phyloP scores from a whole-genome alignment of 2,113 vertebrate species.

The Lathamus discolor region DNA sequence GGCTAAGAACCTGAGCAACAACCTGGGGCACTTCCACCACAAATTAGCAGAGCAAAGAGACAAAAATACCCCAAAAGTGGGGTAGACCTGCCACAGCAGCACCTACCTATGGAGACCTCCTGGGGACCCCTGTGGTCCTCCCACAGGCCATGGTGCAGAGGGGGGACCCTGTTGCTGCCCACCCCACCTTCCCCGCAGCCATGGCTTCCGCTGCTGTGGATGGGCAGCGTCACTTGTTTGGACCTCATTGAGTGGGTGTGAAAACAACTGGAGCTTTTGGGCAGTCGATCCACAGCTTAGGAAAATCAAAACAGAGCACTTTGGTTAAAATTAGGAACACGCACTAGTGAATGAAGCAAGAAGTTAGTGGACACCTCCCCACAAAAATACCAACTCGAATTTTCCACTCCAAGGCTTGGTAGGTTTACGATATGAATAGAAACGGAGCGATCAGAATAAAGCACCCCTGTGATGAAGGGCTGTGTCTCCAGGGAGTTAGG shows the following conservation, averaged over 20 bases:
- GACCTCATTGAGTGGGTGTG: background rate
- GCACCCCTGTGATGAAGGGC: background rate
- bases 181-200: background rate
- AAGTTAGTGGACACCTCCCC: background rate
- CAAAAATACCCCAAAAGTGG: background rate
- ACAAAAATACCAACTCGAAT: background rate
- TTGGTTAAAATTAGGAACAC: conserved; percentile 47
- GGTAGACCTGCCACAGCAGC: background rate
- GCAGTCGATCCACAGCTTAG: background rate
- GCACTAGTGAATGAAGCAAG: background rate
- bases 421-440: conserved; percentile 11
- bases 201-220: background rate
- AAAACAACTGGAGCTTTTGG: conserved; percentile 22
- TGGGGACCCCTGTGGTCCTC: accelerated
- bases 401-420: conserved; percentile 34
- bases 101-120: background rate
- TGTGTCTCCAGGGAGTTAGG: background rate
- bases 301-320: conserved; percentile 41
- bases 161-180: background rate
- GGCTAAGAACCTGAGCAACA: background rate
- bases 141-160: accelerated
- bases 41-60: background rate
- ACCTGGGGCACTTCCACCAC: accelerated
- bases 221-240: background rate
- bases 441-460: background rate